Evolutionary conservation across 1,140 invertebrate species (phyloP).

Genomic region (Drosophila ogumai): DNA sequence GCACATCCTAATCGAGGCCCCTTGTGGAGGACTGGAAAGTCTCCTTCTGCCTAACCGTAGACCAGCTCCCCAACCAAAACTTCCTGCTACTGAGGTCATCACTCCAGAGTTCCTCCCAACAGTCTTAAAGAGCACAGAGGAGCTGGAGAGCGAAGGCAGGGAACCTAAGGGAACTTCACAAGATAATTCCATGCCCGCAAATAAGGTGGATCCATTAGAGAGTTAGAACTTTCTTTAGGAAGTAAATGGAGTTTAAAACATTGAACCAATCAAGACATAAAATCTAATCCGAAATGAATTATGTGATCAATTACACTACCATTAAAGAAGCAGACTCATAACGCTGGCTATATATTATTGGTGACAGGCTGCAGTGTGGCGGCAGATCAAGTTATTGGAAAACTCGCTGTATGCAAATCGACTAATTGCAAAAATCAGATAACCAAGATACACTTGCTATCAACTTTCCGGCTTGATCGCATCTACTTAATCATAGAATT

Average conservation of each 20-base stretch:
- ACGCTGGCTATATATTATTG: conserved; percentile 6
- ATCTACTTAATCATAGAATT: conserved; percentile 11
- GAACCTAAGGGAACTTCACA: not conserved
- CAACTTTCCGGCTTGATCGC: conserved; percentile 15
- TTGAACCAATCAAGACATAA: conserved; percentile 3
- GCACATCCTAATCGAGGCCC: too few species aligned
- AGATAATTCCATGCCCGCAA: not conserved
- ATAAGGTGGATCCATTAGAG: not conserved
- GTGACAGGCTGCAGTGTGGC: conserved; percentile 10
- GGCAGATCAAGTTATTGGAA: conserved; percentile 11
- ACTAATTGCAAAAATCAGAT: conserved; percentile 19
- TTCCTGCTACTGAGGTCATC: not conserved
- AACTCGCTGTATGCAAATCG: conserved; percentile 10
- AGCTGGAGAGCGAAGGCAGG: not conserved
- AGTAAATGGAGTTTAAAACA: not conserved
- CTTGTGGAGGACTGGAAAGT: conserved; percentile 26
- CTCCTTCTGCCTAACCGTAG: conserved; percentile 29
- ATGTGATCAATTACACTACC: conserved; percentile 22
- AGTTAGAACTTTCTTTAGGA: not conserved
- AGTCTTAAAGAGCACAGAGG: not conserved
- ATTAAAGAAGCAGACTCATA: conserved; percentile 14
- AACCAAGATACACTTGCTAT: conserved; percentile 6
- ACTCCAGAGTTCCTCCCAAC: not conserved
- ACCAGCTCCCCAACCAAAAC: conserved; percentile 13
- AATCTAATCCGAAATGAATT: conserved; percentile 9